These are phyloP conservation scores for Euphonia xanthogaster DNA, from an alignment of 2,797 vertebrate species.

Conservation along the genomic window DNA sequence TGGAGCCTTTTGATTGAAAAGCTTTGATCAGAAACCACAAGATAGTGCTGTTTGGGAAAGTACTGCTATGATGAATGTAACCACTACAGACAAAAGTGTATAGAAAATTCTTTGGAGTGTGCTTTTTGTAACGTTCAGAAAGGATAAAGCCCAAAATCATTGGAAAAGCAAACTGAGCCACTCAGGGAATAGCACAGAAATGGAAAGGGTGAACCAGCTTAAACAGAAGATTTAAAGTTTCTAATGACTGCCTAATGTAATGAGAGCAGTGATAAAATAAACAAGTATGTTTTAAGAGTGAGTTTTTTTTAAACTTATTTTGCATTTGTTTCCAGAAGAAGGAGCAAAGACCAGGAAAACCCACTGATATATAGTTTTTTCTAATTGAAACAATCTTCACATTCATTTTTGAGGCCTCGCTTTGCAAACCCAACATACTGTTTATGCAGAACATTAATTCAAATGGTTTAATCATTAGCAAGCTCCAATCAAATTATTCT, in stretches of 20 bases:
- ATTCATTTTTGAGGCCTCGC: neutral
- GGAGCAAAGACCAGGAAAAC: neutral
- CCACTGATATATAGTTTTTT: neutral
- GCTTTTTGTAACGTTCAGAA: neutral
- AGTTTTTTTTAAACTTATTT: neutral
- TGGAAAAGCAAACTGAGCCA: neutral
- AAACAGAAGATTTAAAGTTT: neutral
- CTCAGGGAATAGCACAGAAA: neutral
- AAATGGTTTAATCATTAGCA: neutral
- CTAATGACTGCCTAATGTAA: neutral
- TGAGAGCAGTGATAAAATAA: neutral
- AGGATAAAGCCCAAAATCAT: neutral
- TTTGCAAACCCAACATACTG: neutral
- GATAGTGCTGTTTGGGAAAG: neutral
- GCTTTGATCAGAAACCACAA: neutral
- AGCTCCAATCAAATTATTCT: neutral
- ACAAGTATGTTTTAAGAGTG: neutral
- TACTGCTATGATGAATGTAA: neutral
- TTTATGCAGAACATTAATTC: constrained; percentile 18
- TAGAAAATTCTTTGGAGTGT: neutral
- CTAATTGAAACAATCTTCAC: neutral
- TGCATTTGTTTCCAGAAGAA: neutral
- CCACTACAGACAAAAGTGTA: neutral
- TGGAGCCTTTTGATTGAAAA: neutral
- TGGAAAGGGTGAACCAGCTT: neutral